These are phyloP conservation scores for Varecia variegata DNA, from an alignment of 2,797 vertebrate species.

Conservation along the genomic window DNA sequence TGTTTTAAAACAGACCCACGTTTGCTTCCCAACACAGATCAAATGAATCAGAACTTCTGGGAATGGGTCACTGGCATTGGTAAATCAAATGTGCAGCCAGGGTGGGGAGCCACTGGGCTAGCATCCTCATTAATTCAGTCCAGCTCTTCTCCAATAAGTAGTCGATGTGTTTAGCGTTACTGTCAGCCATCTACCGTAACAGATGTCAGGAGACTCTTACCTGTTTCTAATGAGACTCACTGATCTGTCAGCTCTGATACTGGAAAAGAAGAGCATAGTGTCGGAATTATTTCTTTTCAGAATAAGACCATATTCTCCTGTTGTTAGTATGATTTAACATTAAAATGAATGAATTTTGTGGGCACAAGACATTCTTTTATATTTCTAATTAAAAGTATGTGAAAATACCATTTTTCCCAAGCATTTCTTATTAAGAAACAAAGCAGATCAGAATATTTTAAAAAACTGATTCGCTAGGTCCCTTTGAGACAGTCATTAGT, in stretches of 20 bases:
- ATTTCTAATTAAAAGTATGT: slow-evolving; percentile 35
- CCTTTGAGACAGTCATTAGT: neutral
- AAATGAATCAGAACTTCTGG: neutral
- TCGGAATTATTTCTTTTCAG: slow-evolving; percentile 48
- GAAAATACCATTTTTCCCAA: neutral
- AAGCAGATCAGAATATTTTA: neutral
- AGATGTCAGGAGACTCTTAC: slow-evolving; percentile 21
- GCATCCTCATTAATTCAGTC: neutral
- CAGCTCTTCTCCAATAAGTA: slow-evolving; percentile 11
- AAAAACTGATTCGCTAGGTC: neutral
- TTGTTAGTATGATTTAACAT: slow-evolving; percentile 34
- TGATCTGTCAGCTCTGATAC: slow-evolving; percentile 54
- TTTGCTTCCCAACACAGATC: neutral
- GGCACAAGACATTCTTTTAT: neutral
- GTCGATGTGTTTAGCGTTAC: neutral
- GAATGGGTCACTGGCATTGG: neutral
- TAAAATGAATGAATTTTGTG: slow-evolving; percentile 12
- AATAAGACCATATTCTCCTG: slow-evolving; percentile 22
- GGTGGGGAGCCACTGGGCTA: neutral
- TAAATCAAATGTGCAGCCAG: neutral
- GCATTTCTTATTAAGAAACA: slow-evolving; percentile 23
- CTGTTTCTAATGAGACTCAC: slow-evolving; percentile 39
- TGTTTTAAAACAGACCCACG: neutral
- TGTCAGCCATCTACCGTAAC: neutral
- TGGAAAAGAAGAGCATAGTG: neutral